These are phyloP conservation scores for Drosophila melanica DNA, from an alignment of 1,140 invertebrate genomes.

Conservation along the genomic window DNA sequence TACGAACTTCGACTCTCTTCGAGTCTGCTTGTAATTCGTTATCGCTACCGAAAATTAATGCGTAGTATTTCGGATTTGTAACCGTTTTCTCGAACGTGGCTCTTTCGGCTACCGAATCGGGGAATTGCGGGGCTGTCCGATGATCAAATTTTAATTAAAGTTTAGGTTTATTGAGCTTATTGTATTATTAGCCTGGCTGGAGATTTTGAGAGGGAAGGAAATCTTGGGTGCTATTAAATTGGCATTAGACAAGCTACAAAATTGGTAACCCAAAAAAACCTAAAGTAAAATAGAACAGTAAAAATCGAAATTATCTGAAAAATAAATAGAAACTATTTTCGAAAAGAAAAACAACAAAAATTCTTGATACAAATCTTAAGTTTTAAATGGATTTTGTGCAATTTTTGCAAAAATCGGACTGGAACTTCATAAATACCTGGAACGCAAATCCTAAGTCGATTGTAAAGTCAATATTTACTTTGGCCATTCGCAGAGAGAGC, in stretches of 20 bases:
- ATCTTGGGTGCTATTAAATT: slow-evolving; percentile 66
- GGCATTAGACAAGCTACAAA: slow-evolving; percentile 51
- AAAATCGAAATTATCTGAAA: too few relatives aligned
- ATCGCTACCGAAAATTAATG: slow-evolving; percentile 81
- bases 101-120: slow-evolving; percentile 38
- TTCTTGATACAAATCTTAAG: slow-evolving; percentile 26
- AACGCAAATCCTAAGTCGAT: slow-evolving; percentile 62
- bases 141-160: slow-evolving; percentile 64
- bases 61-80: slow-evolving; percentile 69
- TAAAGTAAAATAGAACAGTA: background rate
- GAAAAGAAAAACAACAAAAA: slow-evolving; percentile 29
- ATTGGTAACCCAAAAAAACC: slow-evolving; percentile 18
- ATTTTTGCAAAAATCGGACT: slow-evolving; percentile 57
- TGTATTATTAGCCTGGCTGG: slow-evolving; percentile 73
- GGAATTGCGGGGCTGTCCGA: slow-evolving; percentile 22
- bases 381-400: slow-evolving; percentile 64
- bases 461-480: slow-evolving; percentile 82
- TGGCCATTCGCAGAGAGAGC: slow-evolving; percentile 3
- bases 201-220: slow-evolving; percentile 26
- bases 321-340: background rate
- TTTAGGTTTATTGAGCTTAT: slow-evolving; percentile 44
- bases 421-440: slow-evolving; percentile 47
- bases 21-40: slow-evolving; percentile 59
- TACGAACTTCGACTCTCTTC: slow-evolving; percentile 14
- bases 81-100: slow-evolving; percentile 35